Evolutionary conservation across 1,140 invertebrate species (phyloP).

Genomic region (Gonatopus flavifemur): DNA sequence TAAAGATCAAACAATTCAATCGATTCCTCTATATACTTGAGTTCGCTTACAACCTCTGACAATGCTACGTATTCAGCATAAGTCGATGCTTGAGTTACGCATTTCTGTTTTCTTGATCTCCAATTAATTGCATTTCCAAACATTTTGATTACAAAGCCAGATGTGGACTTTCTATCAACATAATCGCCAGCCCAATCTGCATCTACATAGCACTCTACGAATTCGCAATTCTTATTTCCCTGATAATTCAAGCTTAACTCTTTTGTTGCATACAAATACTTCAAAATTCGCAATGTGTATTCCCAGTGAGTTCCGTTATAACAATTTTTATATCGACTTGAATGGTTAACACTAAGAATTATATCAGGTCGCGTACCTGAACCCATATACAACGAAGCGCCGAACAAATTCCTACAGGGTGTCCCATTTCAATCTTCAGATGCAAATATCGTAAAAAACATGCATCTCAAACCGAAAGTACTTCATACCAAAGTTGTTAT

Average conservation of each 20-base stretch:
- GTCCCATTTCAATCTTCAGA: no score
- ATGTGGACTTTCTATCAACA: slow-evolving; percentile 24
- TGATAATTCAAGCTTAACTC: neutral
- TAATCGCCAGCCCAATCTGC: slow-evolving; percentile 30
- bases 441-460: no score
- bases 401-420: no score
- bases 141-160: slow-evolving; percentile 23
- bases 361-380: neutral
- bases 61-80: slow-evolving; percentile 32
- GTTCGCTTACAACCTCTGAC: no score
- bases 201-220: slow-evolving; percentile 14
- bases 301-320: neutral
- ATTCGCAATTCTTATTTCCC: neutral
- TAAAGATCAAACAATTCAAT: no score
- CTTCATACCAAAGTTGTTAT: no score
- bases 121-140: slow-evolving; percentile 23
- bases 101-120: slow-evolving; percentile 27
- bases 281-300: slow-evolving; percentile 1
- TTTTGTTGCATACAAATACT: neutral
- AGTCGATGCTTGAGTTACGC: slow-evolving; percentile 23
- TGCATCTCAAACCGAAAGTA: no score
- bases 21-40: no score
- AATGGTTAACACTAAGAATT: neutral
- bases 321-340: neutral
- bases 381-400: neutral